Conservation (phyloP, 2,888 invertebrate species). For the Chydorus sphaericus region DNA sequence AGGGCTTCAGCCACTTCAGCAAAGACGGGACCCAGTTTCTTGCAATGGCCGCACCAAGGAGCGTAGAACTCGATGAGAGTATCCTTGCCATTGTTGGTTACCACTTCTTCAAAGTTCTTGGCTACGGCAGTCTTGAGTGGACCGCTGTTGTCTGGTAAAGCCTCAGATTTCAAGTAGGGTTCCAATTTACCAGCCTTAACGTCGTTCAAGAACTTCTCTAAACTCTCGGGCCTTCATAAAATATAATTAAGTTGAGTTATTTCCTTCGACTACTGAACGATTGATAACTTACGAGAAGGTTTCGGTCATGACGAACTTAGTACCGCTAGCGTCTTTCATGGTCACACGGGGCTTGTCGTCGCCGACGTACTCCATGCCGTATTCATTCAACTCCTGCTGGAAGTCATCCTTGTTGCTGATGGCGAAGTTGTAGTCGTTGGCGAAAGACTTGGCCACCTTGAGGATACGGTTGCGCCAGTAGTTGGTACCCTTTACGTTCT, state of each 20-base stretch:
- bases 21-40: conserved; percentile 80
- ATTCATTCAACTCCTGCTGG: conserved; percentile 85
- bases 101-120: conserved; percentile 90
- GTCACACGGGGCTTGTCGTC: conserved; percentile 81
- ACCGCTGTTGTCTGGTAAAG: conserved; percentile 68
- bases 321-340: conserved; percentile 63
- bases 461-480: conserved; percentile 96
- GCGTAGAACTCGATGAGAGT: conserved; percentile 96
- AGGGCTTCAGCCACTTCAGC: conserved; percentile 84
- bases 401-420: conserved; percentile 87
- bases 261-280: neutral
- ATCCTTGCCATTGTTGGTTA: conserved; percentile 79
- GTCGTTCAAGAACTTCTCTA: conserved; percentile 71
- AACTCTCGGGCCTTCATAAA: conserved; percentile 53
- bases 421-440: conserved; percentile 61
- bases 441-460: conserved; percentile 63
- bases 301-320: conserved; percentile 76
- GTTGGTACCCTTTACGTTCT: conserved; percentile 94
- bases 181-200: conserved; percentile 67
- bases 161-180: conserved; percentile 88
- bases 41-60: conserved; percentile 92
- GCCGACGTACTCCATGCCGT: conserved; percentile 70
- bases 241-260: conserved; percentile 8
- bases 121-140: conserved; percentile 83
- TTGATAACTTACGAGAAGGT: conserved; percentile 60